A percentile compares a stretch with the other conserved stretches of the same genome.
Evolutionary conservation across 2,113 vertebrate genomes (phyloP).

Genomic region (Aplodontia rufa): DNA sequence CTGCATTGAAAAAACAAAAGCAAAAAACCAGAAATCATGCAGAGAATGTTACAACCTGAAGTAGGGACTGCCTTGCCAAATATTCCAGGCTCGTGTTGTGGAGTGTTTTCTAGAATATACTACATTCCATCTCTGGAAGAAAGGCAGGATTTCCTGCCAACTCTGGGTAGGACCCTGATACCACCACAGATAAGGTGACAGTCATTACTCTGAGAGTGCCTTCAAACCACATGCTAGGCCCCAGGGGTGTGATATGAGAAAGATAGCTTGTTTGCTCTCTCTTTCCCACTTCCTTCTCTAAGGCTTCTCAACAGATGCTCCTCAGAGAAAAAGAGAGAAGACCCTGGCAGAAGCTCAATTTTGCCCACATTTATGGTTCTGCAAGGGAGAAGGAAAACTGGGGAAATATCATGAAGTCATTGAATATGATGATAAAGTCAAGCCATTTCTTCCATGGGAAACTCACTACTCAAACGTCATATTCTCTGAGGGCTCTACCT

Average conservation of each 20-base stretch:
- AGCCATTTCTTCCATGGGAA: not conserved
- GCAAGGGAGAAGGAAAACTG: not conserved
- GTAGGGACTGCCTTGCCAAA: not conserved
- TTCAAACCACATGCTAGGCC: not conserved
- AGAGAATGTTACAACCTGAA: conserved; percentile 52
- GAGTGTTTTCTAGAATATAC: conserved; percentile 15
- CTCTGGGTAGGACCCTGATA: not conserved
- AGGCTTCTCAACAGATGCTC: not conserved
- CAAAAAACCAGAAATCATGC: conserved; percentile 11
- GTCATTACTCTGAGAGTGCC: conserved; percentile 14
- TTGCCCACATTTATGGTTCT: not conserved
- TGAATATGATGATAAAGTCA: not conserved
- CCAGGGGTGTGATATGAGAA: not conserved
- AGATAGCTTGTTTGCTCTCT: not conserved
- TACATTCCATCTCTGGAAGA: not conserved
- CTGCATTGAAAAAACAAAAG: not conserved
- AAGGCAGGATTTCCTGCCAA: not conserved
- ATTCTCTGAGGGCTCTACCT: not conserved
- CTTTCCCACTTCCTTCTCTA: not conserved
- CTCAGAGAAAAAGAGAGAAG: not conserved
- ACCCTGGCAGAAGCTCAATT: not conserved
- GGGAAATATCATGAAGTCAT: not conserved
- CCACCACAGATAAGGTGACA: not conserved
- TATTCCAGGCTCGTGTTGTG: not conserved
- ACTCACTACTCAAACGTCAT: not conserved